phyloP scores from a whole-genome alignment of 2,888 invertebrate species.

The Plebejus melissa region DNA sequence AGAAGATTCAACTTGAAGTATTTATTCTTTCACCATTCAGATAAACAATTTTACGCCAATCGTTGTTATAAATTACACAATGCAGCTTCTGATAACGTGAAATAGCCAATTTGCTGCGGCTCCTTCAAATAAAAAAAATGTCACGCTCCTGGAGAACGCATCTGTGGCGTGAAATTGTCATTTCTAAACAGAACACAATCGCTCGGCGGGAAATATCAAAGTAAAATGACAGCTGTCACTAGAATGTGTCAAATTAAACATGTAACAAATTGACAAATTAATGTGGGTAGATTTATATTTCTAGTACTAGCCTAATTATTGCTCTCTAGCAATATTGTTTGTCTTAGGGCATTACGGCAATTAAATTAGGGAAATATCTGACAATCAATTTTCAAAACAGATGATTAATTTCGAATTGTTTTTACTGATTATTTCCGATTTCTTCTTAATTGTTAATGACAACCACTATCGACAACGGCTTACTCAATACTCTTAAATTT shows the following conservation, averaged over 20 bases:
- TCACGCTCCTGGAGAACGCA: conserved; percentile 53
- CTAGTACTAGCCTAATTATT: too few relatives aligned
- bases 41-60: conserved; percentile 36
- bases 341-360: too few relatives aligned
- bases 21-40: conserved; percentile 1
- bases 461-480: too few relatives aligned
- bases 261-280: background rate
- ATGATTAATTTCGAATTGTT: too few relatives aligned
- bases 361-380: too few relatives aligned
- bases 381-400: too few relatives aligned
- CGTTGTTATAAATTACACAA: conserved; percentile 35
- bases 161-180: conserved; percentile 61
- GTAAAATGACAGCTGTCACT: conserved; percentile 41
- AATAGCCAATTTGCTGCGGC: conserved; percentile 46
- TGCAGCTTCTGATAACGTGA: conserved; percentile 38
- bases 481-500: too few relatives aligned
- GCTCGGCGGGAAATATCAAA: conserved; percentile 36
- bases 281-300: background rate
- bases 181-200: conserved; percentile 40
- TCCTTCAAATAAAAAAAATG: conserved; percentile 48
- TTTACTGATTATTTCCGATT: too few relatives aligned
- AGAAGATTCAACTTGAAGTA: background rate
- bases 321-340: too few relatives aligned
- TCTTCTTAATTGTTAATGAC: too few relatives aligned
- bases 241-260: conserved; percentile 12